Base-by-base conservation (phyloP, 1,140 invertebrate species). In the Drosophila arizonae region DNA sequence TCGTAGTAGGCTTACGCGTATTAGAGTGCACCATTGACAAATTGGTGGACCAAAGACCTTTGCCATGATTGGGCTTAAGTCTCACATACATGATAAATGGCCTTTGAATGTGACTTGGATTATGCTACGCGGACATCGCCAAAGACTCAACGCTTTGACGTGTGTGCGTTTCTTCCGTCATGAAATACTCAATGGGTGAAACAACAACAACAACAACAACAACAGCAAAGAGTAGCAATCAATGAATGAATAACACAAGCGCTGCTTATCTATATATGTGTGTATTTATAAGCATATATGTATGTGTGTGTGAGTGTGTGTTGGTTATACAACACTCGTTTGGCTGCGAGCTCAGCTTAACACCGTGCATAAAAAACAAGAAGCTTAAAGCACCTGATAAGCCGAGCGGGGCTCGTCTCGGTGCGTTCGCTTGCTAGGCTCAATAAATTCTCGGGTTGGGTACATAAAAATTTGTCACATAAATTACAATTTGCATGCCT, bases 381-480 rank as follows among this genome's bases (percentile, higher is more conserved):
- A 67, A 61, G 64, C 70, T 60, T 57, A 39, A 39, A 61, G 30
- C 64, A 72, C 70, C 62, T 72, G 72, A 68, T 66, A 41, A 24
- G n/a, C 39, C 48, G 30, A 63, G 51, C 61, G 67, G 45, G 56
- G 55, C 36, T 77, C 66, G 65, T 70, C 57, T 77, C n/a, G 33
- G 26, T 54, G 33, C 43, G 56, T 63, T 36, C 58, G 48, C 21
- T 24, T 3, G 21, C 30, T 54, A 50, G 50, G 68, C 48, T 71
- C 73, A 73, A 87, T 87, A 87, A 87, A 88, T 87, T 88, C 76
- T 48, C 46, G 24, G 60, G 50, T 61, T 63, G 62, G 79, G 76
- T 79, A 77, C 82, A 87, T 87, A 79, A 82, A 88, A 87, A 87
- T 87, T 87, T 87, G 82, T 88, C 82, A 82, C 82, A 88, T 87